phyloP scores from a whole-genome alignment of 2,113 vertebrate genomes.

The Danionella cerebrum region DNA sequence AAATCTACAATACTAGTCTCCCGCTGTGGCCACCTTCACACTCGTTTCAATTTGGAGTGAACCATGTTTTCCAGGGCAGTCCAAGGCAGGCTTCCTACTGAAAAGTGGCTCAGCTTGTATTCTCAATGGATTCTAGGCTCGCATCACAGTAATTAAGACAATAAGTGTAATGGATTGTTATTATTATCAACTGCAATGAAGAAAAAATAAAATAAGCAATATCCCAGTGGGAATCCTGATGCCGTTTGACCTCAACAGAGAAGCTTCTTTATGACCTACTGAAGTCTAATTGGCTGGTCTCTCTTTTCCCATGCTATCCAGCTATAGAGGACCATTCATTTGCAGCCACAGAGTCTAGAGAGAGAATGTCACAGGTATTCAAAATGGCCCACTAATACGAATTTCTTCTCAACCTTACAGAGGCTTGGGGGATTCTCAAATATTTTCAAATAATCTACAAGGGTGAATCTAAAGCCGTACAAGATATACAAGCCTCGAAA shows the following conservation, averaged over 20 bases:
- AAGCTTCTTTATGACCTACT: conserved; percentile 71
- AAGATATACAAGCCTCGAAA: conserved; percentile 56
- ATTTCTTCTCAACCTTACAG: conserved; percentile 59
- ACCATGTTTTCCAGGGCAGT: too few species aligned
- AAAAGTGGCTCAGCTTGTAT: too few species aligned
- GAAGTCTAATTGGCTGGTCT: conserved; percentile 71
- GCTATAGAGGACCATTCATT: conserved; percentile 68
- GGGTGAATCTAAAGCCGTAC: conserved; percentile 39
- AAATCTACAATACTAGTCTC: too few species aligned
- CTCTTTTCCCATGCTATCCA: conserved; percentile 64
- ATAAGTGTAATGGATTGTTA: too few species aligned
- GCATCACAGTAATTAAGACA: too few species aligned
- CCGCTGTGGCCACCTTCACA: conserved; percentile 59
- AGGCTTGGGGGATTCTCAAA: conserved; percentile 62
- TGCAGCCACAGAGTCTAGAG: conserved; percentile 61
- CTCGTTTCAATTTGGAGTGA: too few species aligned
- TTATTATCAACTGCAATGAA: conserved; percentile 26
- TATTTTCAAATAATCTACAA: conserved; percentile 52
- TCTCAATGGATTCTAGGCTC: too few species aligned
- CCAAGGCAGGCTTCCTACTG: too few species aligned
- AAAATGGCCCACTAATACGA: conserved; percentile 72
- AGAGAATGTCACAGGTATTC: conserved; percentile 72
- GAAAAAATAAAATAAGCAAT: conserved; percentile 55
- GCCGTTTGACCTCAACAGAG: conserved; percentile 61
- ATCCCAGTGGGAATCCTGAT: conserved; percentile 68